A percentile compares a stretch with the other conserved stretches of the same genome.
phyloP scores from a whole-genome alignment of 2,113 vertebrate genomes.

The Bucco capensis region DNA sequence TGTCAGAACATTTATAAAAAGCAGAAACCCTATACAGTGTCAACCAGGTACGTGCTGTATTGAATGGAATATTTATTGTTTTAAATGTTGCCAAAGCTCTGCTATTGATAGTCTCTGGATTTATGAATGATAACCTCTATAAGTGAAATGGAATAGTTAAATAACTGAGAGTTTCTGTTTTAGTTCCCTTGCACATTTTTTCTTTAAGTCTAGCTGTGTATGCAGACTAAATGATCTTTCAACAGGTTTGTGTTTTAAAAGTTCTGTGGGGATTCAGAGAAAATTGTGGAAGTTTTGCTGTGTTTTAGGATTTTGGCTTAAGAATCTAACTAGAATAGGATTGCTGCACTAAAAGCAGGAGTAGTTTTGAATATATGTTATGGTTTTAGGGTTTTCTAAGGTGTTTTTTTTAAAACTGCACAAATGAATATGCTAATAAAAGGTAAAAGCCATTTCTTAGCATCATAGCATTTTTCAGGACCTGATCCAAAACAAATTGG shows the following conservation, averaged over 20 bases:
- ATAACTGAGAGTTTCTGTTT: background rate
- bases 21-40: constrained; percentile 38
- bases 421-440: background rate
- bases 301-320: background rate
- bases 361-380: background rate
- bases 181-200: background rate
- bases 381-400: background rate
- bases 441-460: background rate
- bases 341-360: background rate
- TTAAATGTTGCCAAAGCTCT: constrained; percentile 30
- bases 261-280: background rate
- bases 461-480: background rate
- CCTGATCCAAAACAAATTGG: background rate
- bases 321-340: background rate
- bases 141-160: background rate
- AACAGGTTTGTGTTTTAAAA: background rate
- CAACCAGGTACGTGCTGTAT: constrained; percentile 61
- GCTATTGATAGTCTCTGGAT: background rate
- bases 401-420: background rate
- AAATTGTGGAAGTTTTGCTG: background rate
- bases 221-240: constrained; percentile 14
- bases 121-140: constrained; percentile 9
- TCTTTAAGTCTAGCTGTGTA: background rate
- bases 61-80: constrained; percentile 38
- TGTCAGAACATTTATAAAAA: constrained; percentile 49